Percentiles rank a stretch among this genome's conserved stretches.
These are phyloP conservation scores for Eutolmus rufibarbis DNA, from an alignment of 2,888 invertebrate genomes.

Conservation along the genomic window DNA sequence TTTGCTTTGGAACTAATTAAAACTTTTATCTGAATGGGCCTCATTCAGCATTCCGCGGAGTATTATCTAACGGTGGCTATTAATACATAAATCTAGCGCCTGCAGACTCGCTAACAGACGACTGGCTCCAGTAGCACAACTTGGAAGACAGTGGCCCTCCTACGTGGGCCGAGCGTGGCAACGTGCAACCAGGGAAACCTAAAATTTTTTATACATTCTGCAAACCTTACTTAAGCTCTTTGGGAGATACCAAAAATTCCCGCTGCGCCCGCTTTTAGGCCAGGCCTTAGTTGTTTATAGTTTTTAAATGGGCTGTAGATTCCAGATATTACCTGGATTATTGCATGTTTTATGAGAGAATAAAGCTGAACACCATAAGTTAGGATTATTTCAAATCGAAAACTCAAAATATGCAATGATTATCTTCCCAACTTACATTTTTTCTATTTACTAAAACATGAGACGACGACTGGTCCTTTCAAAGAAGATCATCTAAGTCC, in stretches of 20 bases:
- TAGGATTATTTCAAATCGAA: not conserved
- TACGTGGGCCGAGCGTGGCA: not conserved
- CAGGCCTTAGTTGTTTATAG: not conserved
- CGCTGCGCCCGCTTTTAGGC: not conserved
- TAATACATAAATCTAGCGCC: not conserved
- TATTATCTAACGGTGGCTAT: not conserved
- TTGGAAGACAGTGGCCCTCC: not conserved
- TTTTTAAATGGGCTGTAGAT: not conserved
- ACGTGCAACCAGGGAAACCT: not conserved
- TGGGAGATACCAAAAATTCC: not conserved
- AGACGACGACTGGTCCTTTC: not conserved
- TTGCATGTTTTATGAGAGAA: no score
- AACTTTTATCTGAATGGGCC: conserved; percentile 23
- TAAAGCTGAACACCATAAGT: not conserved
- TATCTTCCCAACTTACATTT: not conserved
- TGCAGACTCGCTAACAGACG: not conserved
- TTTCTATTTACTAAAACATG: not conserved
- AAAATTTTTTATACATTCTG: not conserved
- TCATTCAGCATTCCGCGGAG: conserved; percentile 1
- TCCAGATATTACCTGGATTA: no score
- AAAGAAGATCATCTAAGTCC: not conserved
- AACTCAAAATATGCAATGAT: not conserved
- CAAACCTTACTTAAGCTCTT: not conserved
- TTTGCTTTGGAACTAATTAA: conserved; percentile 32
- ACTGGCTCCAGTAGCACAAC: not conserved